Conservation (phyloP, 1,140 invertebrate species). For the Aphidius gifuensis region DNA sequence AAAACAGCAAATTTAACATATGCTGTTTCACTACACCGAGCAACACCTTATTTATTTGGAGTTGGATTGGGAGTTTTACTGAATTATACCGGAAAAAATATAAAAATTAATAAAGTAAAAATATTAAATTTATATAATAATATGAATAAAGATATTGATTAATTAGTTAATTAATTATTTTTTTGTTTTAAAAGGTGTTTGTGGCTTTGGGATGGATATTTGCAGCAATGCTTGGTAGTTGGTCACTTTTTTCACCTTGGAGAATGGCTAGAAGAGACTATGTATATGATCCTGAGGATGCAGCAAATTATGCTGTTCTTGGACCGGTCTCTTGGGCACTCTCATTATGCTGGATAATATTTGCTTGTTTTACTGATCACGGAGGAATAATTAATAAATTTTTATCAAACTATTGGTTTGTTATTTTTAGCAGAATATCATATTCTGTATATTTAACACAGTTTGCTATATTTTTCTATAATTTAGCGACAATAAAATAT, state of each 20-base stretch:
- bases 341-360: slow-evolving; percentile 64
- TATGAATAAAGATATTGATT: background rate
- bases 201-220: slow-evolving; percentile 58
- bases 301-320: slow-evolving; percentile 64
- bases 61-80: slow-evolving; percentile 61
- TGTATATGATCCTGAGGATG: slow-evolving; percentile 60
- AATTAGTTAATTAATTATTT: background rate
- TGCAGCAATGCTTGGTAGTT: slow-evolving; percentile 51
- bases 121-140: background rate
- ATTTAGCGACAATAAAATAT: slow-evolving; percentile 58
- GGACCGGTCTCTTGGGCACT: slow-evolving; percentile 63
- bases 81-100: slow-evolving; percentile 51
- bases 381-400: slow-evolving; percentile 62
- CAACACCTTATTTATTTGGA: slow-evolving; percentile 65
- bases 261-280: slow-evolving; percentile 60
- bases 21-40: slow-evolving; percentile 60
- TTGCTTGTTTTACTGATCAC: slow-evolving; percentile 60
- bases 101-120: slow-evolving; percentile 49
- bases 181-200: slow-evolving; percentile 47
- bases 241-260: slow-evolving; percentile 62
- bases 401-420: slow-evolving; percentile 64
- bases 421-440: slow-evolving; percentile 68
- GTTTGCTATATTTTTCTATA: slow-evolving; percentile 65
- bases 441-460: slow-evolving; percentile 75
- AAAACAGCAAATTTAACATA: slow-evolving; percentile 66